A percentile compares a stretch with the other conserved stretches of the same genome.
Evolutionary conservation across 2,797 vertebrate genomes (phyloP).

Genomic region (Zonotrichia albicollis): DNA sequence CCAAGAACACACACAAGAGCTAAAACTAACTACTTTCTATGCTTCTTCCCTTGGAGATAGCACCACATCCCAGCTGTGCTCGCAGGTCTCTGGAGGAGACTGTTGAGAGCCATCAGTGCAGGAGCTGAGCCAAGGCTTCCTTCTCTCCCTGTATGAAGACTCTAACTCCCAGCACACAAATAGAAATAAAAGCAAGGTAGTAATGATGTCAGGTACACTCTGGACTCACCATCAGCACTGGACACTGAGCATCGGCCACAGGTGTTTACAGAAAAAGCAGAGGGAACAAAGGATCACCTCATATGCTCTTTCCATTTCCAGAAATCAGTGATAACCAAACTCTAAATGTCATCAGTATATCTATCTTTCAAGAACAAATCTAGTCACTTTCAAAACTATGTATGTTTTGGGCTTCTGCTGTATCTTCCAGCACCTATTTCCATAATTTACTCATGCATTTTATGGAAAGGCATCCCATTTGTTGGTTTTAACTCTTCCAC

Average conservation of each 20-base stretch:
- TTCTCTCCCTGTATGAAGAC: neutral
- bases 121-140: neutral
- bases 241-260: neutral
- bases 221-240: neutral
- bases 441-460: neutral
- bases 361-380: neutral
- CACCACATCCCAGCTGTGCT: neutral
- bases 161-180: neutral
- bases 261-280: neutral
- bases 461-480: neutral
- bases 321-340: neutral
- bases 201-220: accelerated
- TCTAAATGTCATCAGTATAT: neutral
- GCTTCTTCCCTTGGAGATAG: neutral
- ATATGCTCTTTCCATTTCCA: neutral
- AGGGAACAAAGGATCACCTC: neutral
- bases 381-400: neutral
- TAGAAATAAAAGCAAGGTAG: neutral
- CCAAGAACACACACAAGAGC: neutral
- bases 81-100: neutral
- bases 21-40: neutral
- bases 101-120: neutral
- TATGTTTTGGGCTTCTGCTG: neutral
- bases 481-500: neutral
- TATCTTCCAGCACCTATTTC: neutral